Evolutionary conservation across 2,888 invertebrate genomes (phyloP).

Genomic region (Yponomeuta evonymella): DNA sequence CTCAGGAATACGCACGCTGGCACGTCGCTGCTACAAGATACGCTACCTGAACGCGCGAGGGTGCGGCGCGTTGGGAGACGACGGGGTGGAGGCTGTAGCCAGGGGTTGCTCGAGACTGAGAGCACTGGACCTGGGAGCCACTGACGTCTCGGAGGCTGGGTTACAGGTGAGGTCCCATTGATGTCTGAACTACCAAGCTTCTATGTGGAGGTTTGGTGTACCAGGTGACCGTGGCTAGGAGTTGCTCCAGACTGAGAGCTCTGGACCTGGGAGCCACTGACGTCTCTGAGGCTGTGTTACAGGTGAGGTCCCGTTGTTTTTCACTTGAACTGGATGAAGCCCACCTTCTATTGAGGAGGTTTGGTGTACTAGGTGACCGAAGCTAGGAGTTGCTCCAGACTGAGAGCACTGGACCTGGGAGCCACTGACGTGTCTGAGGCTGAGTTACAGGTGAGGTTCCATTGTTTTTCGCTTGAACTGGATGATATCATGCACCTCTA

Average conservation of each 20-base stretch:
- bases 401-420: too few species aligned
- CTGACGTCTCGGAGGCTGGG: slow-evolving; percentile 94
- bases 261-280: slow-evolving; percentile 96
- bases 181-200: too few species aligned
- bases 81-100: slow-evolving; percentile 90
- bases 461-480: background rate
- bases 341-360: too few species aligned
- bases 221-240: slow-evolving; percentile 79
- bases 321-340: background rate
- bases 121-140: slow-evolving; percentile 94
- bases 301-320: slow-evolving; percentile 73
- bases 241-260: slow-evolving; percentile 90
- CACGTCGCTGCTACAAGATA: slow-evolving; percentile 90
- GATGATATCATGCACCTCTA: too few species aligned
- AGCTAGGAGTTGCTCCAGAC: too few species aligned
- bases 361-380: too few species aligned
- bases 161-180: slow-evolving; percentile 77
- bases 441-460: slow-evolving; percentile 83
- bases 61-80: slow-evolving; percentile 95
- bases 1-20: slow-evolving; percentile 90
- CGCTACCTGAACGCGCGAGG: slow-evolving; percentile 93
- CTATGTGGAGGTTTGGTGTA: slow-evolving; percentile 24
- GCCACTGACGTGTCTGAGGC: slow-evolving; percentile 85
- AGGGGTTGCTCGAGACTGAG: slow-evolving; percentile 89
- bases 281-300: slow-evolving; percentile 91